Conservation (phyloP, 1,140 invertebrate species). For the Hypsibius dujardini region DNA sequence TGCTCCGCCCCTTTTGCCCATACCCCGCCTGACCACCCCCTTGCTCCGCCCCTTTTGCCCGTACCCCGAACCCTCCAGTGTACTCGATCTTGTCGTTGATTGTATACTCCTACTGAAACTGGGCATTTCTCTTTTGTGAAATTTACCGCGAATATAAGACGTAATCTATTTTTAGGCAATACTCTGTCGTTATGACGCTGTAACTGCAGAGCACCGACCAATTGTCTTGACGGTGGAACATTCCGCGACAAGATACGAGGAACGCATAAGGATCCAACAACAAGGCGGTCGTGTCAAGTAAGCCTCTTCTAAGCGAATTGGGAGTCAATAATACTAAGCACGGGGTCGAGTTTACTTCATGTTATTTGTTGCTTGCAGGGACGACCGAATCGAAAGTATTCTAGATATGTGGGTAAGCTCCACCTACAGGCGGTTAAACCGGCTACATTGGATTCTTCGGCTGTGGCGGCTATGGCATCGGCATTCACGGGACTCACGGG, state of each 20-base stretch:
- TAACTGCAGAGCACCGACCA: conserved; percentile 27
- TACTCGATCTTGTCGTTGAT: conserved; percentile 2
- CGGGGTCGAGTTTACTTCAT: conserved; percentile 13
- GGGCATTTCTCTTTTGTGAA: conserved; percentile 14
- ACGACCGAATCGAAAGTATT: conserved; percentile 38
- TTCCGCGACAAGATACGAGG: conserved; percentile 35
- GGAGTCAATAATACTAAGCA: not conserved
- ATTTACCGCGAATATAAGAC: no score
- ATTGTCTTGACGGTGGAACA: conserved; percentile 36
- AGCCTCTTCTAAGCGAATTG: conserved; percentile 18
- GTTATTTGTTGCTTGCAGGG: conserved; percentile 28
- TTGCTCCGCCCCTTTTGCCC: not conserved
- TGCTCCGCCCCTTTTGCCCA: no score
- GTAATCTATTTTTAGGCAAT: conserved; percentile 30
- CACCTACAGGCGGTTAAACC: not conserved
- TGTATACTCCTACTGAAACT: conserved; percentile 7
- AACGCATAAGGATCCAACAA: conserved; percentile 39
- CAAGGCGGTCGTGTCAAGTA: conserved; percentile 37
- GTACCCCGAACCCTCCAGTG: no score
- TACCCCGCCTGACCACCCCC: no score
- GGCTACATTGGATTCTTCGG: conserved; percentile 24
- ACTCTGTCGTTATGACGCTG: conserved; percentile 33
- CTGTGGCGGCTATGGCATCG: conserved; percentile 28
- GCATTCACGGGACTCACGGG: not conserved
- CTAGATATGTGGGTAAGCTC: conserved; percentile 28